phyloP scores from a whole-genome alignment of 1,140 invertebrate genomes.

The Heliconius hermathena region DNA sequence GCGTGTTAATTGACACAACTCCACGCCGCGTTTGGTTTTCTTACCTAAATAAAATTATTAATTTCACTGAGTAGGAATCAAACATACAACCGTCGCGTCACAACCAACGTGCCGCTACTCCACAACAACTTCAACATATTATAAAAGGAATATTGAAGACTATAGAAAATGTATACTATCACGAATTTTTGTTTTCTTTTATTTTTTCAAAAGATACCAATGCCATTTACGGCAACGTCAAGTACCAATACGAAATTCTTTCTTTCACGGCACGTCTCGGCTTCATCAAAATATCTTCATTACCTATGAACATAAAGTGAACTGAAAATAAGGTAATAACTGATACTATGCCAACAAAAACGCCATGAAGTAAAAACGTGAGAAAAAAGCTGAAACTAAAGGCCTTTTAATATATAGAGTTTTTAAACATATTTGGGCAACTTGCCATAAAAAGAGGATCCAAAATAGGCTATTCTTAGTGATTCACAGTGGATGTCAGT shows the following conservation, averaged over 20 bases:
- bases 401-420: background rate
- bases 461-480: background rate
- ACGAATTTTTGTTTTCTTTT: background rate
- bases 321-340: conserved; percentile 17
- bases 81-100: background rate
- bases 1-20: too few species aligned
- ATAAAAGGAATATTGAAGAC: background rate
- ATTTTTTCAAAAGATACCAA: background rate
- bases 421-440: conserved; percentile 1
- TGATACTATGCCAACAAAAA: background rate
- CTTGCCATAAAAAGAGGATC: background rate
- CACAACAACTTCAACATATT: too few species aligned
- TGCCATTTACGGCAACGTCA: background rate
- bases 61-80: too few species aligned
- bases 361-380: conserved; percentile 3
- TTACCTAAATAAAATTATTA: too few species aligned
- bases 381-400: conserved; percentile 2
- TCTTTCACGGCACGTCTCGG: background rate
- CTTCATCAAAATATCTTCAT: conserved; percentile 15
- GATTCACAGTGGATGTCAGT: background rate
- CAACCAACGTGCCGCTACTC: too few species aligned
- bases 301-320: conserved; percentile 12
- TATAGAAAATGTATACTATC: background rate
- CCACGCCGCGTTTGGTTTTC: too few species aligned
- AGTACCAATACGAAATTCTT: background rate